A percentile compares a stretch with the other conserved stretches of the same genome.
Conservation (phyloP, 2,797 vertebrate genomes). For the Leucoraja ocellata region DNA sequence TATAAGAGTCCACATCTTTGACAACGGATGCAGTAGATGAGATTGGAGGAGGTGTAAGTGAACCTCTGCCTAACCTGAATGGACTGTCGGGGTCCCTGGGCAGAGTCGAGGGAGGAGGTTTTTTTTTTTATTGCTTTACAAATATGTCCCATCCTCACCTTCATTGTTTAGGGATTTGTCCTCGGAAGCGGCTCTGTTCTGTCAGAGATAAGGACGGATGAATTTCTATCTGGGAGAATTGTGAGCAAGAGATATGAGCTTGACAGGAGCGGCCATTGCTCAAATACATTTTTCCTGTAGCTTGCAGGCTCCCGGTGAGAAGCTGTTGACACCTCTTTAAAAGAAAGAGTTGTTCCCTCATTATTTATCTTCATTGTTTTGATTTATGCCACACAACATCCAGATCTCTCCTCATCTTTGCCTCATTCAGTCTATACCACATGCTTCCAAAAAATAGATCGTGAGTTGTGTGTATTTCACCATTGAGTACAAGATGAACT, state of each 20-base stretch:
- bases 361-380: constrained; percentile 4
- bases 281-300: constrained; percentile 9
- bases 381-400: constrained; percentile 17
- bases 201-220: constrained; percentile 24
- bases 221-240: constrained; percentile 2
- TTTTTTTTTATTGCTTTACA: background rate
- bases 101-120: no score
- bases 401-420: constrained; percentile 3
- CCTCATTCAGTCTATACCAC: background rate
- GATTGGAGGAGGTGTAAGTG: no score
- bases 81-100: no score
- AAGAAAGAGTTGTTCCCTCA: background rate
- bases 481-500: background rate
- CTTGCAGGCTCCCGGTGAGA: background rate
- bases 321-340: background rate
- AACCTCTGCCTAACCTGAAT: no score
- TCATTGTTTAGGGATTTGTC: background rate
- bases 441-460: background rate
- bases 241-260: background rate
- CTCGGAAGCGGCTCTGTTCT: background rate
- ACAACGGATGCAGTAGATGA: no score
- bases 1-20: no score
- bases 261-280: background rate
- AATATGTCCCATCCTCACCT: background rate
- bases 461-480: background rate